Evolutionary conservation across 37 sponge, comb jelly and placozoan species (phyloP), one percentile per base, ranked within the genome.

Genomic region (Aplysina aerophoba): DNA sequence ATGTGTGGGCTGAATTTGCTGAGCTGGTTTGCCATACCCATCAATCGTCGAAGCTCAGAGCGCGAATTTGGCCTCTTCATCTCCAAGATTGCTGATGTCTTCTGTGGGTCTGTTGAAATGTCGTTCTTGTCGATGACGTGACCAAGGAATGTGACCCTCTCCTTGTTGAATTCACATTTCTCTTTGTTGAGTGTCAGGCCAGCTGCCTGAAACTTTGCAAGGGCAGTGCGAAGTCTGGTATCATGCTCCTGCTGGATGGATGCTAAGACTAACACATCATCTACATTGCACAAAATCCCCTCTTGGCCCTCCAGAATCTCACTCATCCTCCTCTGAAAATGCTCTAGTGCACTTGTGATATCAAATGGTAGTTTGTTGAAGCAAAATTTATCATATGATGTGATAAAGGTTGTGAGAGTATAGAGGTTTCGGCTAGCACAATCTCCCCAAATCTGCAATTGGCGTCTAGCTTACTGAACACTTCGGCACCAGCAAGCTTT

Each of bases 361-460:
- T 8, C 50, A 44, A 44, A 44, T 44, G 50, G 50, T 11, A 44
- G 50, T 8, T 44, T 44, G 50, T 44, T 44, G 50, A 44, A 44
- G 8, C 50, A 44, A 44, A 11, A 44, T 8, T 8, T 44, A 3
- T 8, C 50, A 44, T 44, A 44, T 44, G 50, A 8, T 44, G 82
- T 87, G 6, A 72, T 69, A 61, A 81, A 87, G 58, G 77, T 73
- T 6, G 40, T n/a, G 6, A 57, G n/a, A 21, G 16, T 61, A 0
- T 57, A 72, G 59, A 55, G 85, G 89, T n/a, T n/a, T n/a, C n/a
- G n/a, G n/a, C n/a, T n/a, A n/a, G n/a, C n/a, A n/a, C n/a, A 27
- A 89, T 80, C 57, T 89, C 84, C 89, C 89, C 84, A n/a, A 89
- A 89, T 67, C 85, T 80, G 37, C 69, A 63, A 55, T 90, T 90